Evolutionary conservation across 2,888 invertebrate species (phyloP).

Genomic region (Andrena minutula): DNA sequence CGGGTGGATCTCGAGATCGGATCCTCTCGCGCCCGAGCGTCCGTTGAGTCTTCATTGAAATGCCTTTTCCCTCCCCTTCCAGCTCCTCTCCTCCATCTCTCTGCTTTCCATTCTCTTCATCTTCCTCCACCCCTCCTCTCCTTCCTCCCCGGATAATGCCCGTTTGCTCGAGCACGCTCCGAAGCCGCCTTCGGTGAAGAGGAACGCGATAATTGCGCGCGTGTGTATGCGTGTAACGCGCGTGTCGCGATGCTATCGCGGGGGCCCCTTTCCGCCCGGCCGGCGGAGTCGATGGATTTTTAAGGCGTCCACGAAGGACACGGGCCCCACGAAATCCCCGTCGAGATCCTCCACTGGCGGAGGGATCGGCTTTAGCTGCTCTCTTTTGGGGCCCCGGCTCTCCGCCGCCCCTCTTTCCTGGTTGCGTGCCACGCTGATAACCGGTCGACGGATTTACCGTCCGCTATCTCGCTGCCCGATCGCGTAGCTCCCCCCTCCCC

Average conservation of each 20-base stretch:
- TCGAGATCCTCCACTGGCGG: not conserved
- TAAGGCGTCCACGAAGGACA: not conserved
- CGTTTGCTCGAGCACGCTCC: slow-evolving; percentile 19
- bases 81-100: slow-evolving; percentile 9
- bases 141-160: slow-evolving; percentile 32
- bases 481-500: slow-evolving; percentile 4
- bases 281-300: not conserved
- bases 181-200: not conserved
- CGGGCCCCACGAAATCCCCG: not conserved
- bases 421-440: slow-evolving; percentile 29
- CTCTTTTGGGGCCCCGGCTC: not conserved
- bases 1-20: slow-evolving; percentile 67
- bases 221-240: slow-evolving; percentile 5
- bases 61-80: slow-evolving; percentile 39
- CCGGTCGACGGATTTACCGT: slow-evolving; percentile 45
- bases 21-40: slow-evolving; percentile 66
- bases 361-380: slow-evolving; percentile 1
- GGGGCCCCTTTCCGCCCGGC: not conserved
- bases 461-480: slow-evolving; percentile 20
- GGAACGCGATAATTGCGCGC: slow-evolving; percentile 44
- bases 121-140: not conserved
- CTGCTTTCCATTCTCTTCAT: not conserved
- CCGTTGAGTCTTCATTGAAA: slow-evolving; percentile 71
- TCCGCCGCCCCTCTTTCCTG: not conserved
- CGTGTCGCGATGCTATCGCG: slow-evolving; percentile 29